Evolutionary conservation across 2,888 invertebrate genomes (phyloP).

Genomic region (Pachycephus smyrnensis): DNA sequence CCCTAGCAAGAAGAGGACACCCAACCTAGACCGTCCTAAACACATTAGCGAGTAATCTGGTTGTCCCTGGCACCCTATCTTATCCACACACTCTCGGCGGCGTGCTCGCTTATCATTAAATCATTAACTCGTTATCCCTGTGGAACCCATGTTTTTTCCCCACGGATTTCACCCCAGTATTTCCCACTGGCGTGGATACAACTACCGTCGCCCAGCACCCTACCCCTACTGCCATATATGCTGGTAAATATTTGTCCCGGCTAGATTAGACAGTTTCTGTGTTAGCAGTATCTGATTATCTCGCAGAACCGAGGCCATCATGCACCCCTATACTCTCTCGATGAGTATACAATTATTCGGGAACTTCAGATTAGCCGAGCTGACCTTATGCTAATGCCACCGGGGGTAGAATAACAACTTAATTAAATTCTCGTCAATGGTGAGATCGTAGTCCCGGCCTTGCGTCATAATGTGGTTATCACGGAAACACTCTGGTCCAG

Average conservation of each 20-base stretch:
- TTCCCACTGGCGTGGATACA: slow-evolving; percentile 6
- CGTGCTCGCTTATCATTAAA: slow-evolving; percentile 45
- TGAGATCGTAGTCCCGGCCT: neutral
- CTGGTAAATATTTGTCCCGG: neutral
- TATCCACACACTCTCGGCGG: slow-evolving; percentile 31
- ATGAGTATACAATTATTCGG: slow-evolving; percentile 1
- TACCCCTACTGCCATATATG: neutral
- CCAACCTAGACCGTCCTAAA: slow-evolving; percentile 48
- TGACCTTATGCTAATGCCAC: neutral
- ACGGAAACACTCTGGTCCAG: neutral
- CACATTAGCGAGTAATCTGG: slow-evolving; percentile 54
- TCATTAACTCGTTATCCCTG: slow-evolving; percentile 49
- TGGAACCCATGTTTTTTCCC: slow-evolving; percentile 28
- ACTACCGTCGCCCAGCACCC: neutral
- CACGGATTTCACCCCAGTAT: slow-evolving; percentile 23
- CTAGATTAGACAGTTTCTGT: slow-evolving; percentile 3
- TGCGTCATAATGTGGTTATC: neutral
- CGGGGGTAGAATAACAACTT: slow-evolving; percentile 4
- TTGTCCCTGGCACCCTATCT: slow-evolving; percentile 46
- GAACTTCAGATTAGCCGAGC: slow-evolving; percentile 4
- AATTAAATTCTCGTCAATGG: slow-evolving; percentile 4
- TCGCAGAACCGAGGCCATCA: neutral
- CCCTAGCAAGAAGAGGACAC: slow-evolving; percentile 21
- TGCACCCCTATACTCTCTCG: neutral
- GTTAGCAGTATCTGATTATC: neutral